A percentile compares a stretch with the other conserved stretches of the same genome.
Evolutionary conservation across 2,888 invertebrate genomes (phyloP).

Genomic region (Agrenia bidenticulata): DNA sequence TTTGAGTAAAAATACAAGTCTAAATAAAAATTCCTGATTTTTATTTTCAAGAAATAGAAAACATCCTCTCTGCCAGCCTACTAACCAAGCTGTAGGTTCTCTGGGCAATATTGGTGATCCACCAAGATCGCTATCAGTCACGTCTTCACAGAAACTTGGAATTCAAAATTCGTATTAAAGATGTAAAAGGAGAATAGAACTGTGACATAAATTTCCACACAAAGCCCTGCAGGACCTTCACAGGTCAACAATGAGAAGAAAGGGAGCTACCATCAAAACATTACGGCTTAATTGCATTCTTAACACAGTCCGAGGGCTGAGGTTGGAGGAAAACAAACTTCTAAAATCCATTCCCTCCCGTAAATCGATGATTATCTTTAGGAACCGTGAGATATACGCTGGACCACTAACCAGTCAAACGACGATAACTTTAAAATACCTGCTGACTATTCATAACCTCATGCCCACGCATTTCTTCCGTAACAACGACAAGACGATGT

Average conservation of each 20-base stretch:
- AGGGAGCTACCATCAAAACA: conserved; percentile 3
- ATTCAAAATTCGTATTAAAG: background rate
- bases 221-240: background rate
- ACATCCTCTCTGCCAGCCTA: no score
- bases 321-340: background rate
- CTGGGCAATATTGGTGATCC: no score
- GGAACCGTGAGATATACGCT: background rate
- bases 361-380: background rate
- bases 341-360: background rate
- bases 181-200: background rate
- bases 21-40: no score
- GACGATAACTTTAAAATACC: conserved; percentile 27
- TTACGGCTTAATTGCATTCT: conserved; percentile 10
- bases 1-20: no score
- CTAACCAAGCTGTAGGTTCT: no score
- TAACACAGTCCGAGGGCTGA: background rate
- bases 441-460: conserved; percentile 32
- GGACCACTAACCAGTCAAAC: conserved; percentile 21
- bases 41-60: no score
- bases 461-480: conserved; percentile 12
- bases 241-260: background rate
- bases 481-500: background rate
- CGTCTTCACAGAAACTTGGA: background rate
- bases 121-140: conserved; percentile 1
- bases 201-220: background rate